phyloP scores from a whole-genome alignment of 1,140 invertebrate species.

The Hylyphantes graminicola region DNA sequence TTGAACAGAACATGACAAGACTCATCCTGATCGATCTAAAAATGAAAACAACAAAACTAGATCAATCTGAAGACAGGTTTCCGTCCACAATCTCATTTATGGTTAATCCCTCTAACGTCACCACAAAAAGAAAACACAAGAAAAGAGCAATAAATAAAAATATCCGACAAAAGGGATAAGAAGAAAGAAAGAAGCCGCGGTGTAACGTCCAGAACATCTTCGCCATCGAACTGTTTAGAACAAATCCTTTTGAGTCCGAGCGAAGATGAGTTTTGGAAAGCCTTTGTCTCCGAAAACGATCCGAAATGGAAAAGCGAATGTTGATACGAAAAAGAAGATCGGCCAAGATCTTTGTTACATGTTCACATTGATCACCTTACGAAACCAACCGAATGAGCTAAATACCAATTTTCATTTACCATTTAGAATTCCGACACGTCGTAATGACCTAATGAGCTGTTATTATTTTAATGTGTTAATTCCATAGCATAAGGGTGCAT shows the following conservation, averaged over 20 bases:
- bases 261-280: slow-evolving; percentile 41
- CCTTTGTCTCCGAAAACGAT: slow-evolving; percentile 29
- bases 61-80: slow-evolving; percentile 8
- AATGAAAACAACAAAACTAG: neutral
- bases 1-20: neutral
- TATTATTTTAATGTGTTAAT: no score
- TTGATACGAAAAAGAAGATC: neutral
- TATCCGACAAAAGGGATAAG: neutral
- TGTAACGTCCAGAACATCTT: neutral
- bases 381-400: no score
- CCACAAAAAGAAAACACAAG: neutral
- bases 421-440: no score
- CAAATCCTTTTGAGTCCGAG: slow-evolving; percentile 1
- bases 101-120: slow-evolving; percentile 22
- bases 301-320: neutral
- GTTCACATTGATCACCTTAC: no score
- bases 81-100: slow-evolving; percentile 43
- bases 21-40: neutral
- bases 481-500: no score
- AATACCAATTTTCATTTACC: no score
- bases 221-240: neutral
- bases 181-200: neutral
- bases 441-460: no score
- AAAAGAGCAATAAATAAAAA: neutral
- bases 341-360: no score